Base-by-base conservation (phyloP, 2,797 vertebrate species). In the Periparus ater region DNA sequence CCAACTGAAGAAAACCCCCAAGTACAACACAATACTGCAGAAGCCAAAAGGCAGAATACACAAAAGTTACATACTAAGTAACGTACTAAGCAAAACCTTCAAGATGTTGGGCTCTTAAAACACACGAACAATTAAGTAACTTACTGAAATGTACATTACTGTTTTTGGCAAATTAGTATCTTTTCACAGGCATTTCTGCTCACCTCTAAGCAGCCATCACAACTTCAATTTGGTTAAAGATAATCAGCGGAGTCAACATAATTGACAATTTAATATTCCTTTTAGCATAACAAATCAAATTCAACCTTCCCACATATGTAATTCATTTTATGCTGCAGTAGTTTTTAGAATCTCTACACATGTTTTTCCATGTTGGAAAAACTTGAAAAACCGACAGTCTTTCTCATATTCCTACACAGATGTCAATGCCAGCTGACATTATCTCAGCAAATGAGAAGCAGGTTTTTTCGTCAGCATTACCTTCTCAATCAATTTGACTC, bases 271-370 rank as follows among this genome's bases (percentile, higher is more conserved):
- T 72, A 2, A 9, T 92, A 91, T 77, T 82, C 18, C 29, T 67
- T 68, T 70, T 17, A 89, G 55, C 44, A 48, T 45, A 85, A 82
- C 19, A 70, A 50, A 88, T 51, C 62, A 72, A 89, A 83, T 72
- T 54, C 22, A 51, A 17, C 29, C 34, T 88, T 88, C 65, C 62
- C 51, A 89, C 13, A n/a, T 5, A 36, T 0, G 13, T 10, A 40
- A 83, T 63, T 65, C 73, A 32, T 13, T 85, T 81, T 30, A 78
- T 4, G 15, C 32, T 81, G 58, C 48, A 79, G 51, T 66, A 78
- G n/a, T 83, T 92, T 72, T 84, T 83, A 70, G 58, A 55, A 62
- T 16, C 36, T 68, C 72, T n/a, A 87, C 18, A 51, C 6, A 17
- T 2, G 1, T 53, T 74, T 40, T 76, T 55, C 36, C n/a, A 60